These are phyloP conservation scores for Ceratitis capitata DNA, from an alignment of 1,140 invertebrate genomes.

Conservation along the genomic window DNA sequence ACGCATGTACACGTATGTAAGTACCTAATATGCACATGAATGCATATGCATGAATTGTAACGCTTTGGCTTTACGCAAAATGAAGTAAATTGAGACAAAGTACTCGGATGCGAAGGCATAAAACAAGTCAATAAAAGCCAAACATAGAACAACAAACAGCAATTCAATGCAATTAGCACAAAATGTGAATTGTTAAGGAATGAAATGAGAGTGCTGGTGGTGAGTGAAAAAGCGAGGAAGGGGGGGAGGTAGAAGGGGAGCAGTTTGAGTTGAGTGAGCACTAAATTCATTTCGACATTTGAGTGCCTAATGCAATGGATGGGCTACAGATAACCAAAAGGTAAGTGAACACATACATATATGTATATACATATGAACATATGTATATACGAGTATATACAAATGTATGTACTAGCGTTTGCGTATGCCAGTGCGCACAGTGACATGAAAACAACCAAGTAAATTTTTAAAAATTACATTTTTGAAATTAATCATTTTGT, in stretches of 20 bases:
- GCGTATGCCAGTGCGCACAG: not conserved
- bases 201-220: too few relatives aligned
- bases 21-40: not conserved
- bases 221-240: not conserved
- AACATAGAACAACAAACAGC: conserved; percentile 5
- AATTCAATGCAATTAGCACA: conserved; percentile 9
- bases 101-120: too few relatives aligned
- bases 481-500: too few relatives aligned
- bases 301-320: not conserved
- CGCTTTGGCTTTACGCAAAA: not conserved
- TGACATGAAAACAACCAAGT: too few relatives aligned
- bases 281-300: conserved; percentile 5
- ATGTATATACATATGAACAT: not conserved
- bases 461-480: too few relatives aligned
- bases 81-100: conserved; percentile 30
- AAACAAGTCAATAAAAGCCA: conserved; percentile 18
- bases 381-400: not conserved
- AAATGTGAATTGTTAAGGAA: conserved; percentile 7
- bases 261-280: not conserved
- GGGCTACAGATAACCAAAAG: not conserved
- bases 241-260: too few relatives aligned
- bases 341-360: not conserved
- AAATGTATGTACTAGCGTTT: not conserved
- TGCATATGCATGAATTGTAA: not conserved
- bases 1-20: not conserved